Conservation (phyloP, 2,888 invertebrate genomes). For the Lacanobia wlatinum region DNA sequence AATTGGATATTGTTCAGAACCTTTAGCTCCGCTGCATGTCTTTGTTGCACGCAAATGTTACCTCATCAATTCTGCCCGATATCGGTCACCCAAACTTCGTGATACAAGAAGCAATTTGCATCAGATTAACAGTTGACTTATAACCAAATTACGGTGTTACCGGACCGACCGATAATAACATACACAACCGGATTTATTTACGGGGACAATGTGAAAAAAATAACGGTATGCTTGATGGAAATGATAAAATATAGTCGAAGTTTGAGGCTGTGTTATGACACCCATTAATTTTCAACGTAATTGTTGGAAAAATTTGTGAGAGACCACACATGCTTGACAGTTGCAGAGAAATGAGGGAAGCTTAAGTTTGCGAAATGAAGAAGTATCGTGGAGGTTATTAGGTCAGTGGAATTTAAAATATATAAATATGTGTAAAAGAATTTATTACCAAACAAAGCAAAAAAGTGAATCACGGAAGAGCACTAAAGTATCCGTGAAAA, state of each 20-base stretch:
- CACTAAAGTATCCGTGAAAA: conserved; percentile 27
- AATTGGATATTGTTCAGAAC: conserved; percentile 35
- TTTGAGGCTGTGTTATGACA: conserved; percentile 65
- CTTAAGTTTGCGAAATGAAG: conserved; percentile 32
- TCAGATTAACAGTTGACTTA: conserved; percentile 82
- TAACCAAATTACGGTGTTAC: conserved; percentile 76
- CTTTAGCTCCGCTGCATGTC: conserved; percentile 29
- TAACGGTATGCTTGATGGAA: conserved; percentile 74
- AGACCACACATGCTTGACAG: conserved; percentile 51
- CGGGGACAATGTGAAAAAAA: conserved; percentile 67
- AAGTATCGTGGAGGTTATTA: conserved; percentile 8
- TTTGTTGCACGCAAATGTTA: conserved; percentile 46
- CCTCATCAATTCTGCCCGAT: conserved; percentile 46
- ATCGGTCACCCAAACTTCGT: conserved; percentile 63
- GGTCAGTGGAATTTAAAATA: conserved; percentile 26
- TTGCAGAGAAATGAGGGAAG: conserved; percentile 20
- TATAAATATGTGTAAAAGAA: conserved; percentile 18
- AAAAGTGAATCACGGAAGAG: conserved; percentile 24
- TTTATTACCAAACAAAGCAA: conserved; percentile 17
- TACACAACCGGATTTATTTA: conserved; percentile 72
- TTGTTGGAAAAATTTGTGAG: conserved; percentile 57
- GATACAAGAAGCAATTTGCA: conserved; percentile 78
- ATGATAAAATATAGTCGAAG: conserved; percentile 69
- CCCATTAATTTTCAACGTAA: conserved; percentile 62
- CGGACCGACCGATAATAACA: conserved; percentile 64